Base-by-base conservation (phyloP, 2,113 vertebrate genomes). In the Clupea harengus region DNA sequence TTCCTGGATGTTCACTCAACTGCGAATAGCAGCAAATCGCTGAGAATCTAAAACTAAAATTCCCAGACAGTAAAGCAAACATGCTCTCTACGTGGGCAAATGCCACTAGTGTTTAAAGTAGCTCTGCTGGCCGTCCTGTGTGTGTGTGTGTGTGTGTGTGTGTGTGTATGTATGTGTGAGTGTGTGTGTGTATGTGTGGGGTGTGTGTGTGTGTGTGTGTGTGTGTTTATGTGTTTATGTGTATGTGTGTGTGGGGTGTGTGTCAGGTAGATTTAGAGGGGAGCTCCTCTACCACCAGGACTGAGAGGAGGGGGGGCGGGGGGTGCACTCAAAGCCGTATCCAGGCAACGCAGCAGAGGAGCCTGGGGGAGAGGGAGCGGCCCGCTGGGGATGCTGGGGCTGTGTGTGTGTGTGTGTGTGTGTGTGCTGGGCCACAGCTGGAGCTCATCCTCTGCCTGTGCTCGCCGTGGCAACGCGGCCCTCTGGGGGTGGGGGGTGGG, bases 281-380 rank as follows among this genome's bases (percentile, higher is more conserved):
- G 44, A 46, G 39, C 81, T 84, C 84, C 87, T 84, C 80, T 45
- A 75, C 8, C 67, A 11, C 67, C 9, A 81, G n/a, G 78, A 44
- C 64, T 72, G 72, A 88, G 49, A 85, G 83, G 83, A 85, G 82
- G 85, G 64, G 72, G 81, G 75, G 50, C 2, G 11, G 11, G 28
- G 72, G 25, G 6, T n/a, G 64, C 28, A 54, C 83, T 86, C 81
- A 83, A 81, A 44, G 18, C 85, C 28, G 91, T 92, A 91, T 88
- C 91, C 82, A 85, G 84, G 90, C 90, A 92, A 92, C 91, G 28
- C 72, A 85, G 81, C 54, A 52, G 44, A 83, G 78, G 32, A 81
- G 82, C 88, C n/a, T 81, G 25, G 54, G 88, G 67, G 84, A 84
- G 46, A 64, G 82, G 81, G 80, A 18, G 47, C 39, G 39, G 39